A percentile compares a stretch with the other conserved stretches of the same genome.
Evolutionary conservation across 2,113 vertebrate genomes (phyloP).

Genomic region (Hiodon tergisus): DNA sequence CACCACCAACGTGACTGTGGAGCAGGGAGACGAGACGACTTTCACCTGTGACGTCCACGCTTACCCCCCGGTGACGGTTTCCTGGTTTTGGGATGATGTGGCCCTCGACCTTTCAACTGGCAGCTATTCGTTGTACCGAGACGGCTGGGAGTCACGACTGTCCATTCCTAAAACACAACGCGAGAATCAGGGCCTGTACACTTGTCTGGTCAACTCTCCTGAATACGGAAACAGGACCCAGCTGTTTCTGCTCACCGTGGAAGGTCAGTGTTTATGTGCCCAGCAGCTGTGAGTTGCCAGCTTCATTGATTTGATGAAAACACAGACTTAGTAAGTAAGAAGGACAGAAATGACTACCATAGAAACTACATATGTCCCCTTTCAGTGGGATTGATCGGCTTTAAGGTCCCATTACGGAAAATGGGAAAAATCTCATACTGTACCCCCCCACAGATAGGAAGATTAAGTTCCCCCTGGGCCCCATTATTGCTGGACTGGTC

Average conservation of each 20-base stretch:
- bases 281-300: not conserved
- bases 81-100: slow-evolving; percentile 49
- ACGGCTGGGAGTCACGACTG: slow-evolving; percentile 42
- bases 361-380: not conserved
- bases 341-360: not conserved
- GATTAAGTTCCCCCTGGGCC: slow-evolving; percentile 52
- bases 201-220: slow-evolving; percentile 38
- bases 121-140: slow-evolving; percentile 37
- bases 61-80: slow-evolving; percentile 51
- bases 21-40: slow-evolving; percentile 34
- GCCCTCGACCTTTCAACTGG: slow-evolving; percentile 42
- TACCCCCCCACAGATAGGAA: slow-evolving; percentile 42
- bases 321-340: too few relatives aligned
- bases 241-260: slow-evolving; percentile 46
- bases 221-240: slow-evolving; percentile 26
- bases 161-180: slow-evolving; percentile 18
- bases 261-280: slow-evolving; percentile 34
- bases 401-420: not conserved
- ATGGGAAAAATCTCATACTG: not conserved
- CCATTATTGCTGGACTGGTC: slow-evolving; percentile 57
- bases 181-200: slow-evolving; percentile 45
- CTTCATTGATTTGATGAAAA: too few relatives aligned
- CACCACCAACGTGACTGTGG: slow-evolving; percentile 39
- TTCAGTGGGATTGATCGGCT: not conserved
- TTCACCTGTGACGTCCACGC: slow-evolving; percentile 51